These are phyloP conservation scores for Perodicticus potto DNA, from an alignment of 2,797 vertebrate species.

Conservation along the genomic window DNA sequence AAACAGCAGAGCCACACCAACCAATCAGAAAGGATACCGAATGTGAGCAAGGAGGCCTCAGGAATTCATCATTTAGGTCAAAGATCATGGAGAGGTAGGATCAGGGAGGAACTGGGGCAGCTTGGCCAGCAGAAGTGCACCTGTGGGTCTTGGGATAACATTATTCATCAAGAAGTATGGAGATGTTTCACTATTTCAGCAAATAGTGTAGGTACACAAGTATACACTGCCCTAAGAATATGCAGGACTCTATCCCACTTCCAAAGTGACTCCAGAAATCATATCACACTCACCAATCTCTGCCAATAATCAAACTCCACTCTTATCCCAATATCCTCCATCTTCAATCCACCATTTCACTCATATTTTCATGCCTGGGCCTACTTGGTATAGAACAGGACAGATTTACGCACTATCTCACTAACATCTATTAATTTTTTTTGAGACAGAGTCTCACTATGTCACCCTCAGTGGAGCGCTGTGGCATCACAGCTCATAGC, in stretches of 20 bases:
- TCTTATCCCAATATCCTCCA: background rate
- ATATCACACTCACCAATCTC: background rate
- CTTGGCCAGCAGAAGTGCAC: background rate
- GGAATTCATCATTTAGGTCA: background rate
- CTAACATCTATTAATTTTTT: background rate
- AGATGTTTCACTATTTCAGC: constrained; percentile 3
- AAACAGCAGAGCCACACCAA: background rate
- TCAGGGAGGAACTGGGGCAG: background rate
- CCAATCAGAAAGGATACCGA: background rate
- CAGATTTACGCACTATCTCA: background rate
- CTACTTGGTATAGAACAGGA: background rate
- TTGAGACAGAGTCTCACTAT: too few relatives aligned
- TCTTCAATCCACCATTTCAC: background rate
- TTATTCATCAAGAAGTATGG: background rate
- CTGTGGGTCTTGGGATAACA: background rate
- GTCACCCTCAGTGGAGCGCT: too few relatives aligned
- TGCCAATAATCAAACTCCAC: background rate
- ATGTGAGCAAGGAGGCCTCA: background rate
- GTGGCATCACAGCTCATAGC: too few relatives aligned
- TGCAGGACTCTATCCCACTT: background rate
- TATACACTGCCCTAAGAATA: background rate
- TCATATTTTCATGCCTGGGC: background rate
- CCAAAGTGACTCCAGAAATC: background rate
- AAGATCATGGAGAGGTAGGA: background rate
- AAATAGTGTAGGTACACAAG: background rate